Percentiles rank a stretch among this genome's conserved stretches.
Evolutionary conservation across 2,888 invertebrate genomes (phyloP).

Genomic region (Epistrophe grossulariae): DNA sequence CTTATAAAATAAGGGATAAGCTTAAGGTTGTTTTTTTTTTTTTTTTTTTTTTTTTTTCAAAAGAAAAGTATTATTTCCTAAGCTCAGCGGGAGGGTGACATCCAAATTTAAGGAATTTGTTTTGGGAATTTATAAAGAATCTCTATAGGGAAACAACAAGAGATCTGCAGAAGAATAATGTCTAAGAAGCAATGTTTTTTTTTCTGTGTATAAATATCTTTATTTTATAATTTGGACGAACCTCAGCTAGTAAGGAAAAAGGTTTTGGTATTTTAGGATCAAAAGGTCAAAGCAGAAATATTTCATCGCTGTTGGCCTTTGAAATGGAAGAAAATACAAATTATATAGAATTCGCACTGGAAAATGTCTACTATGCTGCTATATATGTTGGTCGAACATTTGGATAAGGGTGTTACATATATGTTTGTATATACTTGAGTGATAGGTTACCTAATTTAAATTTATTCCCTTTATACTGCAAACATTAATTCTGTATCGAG

Average conservation of each 20-base stretch:
- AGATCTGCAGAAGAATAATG: no score
- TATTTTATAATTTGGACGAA: slow-evolving; percentile 8
- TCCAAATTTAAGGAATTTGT: slow-evolving; percentile 2
- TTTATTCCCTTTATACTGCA: neutral
- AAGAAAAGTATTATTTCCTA: neutral
- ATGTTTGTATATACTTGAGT: neutral
- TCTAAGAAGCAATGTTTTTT: neutral
- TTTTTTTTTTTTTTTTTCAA: neutral
- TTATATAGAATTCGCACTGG: neutral
- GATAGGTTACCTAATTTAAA: neutral
- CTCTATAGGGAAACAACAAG: neutral
- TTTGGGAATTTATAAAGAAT: neutral
- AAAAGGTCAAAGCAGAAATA: neutral
- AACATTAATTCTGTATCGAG: neutral
- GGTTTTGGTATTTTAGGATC: slow-evolving; percentile 3
- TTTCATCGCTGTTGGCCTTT: neutral
- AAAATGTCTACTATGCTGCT: neutral
- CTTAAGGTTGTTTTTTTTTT: neutral
- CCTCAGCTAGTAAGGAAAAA: neutral
- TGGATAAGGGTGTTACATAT: neutral
- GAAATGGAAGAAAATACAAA: neutral
- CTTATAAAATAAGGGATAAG: slow-evolving; percentile 1
- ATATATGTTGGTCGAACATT: neutral
- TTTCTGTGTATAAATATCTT: neutral
- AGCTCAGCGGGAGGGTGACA: neutral